These are phyloP conservation scores for Pygoscelis adeliae DNA, from an alignment of 2,113 vertebrate genomes.

Conservation along the genomic window DNA sequence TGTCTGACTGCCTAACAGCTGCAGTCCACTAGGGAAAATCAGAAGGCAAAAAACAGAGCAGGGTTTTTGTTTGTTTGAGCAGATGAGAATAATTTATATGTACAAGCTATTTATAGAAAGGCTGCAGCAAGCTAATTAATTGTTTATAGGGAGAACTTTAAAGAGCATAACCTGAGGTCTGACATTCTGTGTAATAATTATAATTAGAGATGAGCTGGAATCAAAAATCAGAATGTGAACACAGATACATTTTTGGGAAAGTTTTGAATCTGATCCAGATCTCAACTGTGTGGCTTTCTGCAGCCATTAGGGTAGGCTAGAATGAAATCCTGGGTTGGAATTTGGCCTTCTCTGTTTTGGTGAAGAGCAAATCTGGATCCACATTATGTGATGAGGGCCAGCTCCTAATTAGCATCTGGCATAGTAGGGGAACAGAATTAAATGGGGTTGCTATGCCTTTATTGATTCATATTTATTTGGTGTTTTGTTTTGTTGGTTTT, in stretches of 20 bases:
- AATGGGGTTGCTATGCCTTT: not conserved
- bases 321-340: not conserved
- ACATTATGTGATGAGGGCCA: not conserved
- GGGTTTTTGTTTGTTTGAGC: conserved; percentile 45
- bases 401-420: not conserved
- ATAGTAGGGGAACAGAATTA: not conserved
- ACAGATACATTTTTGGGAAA: not conserved
- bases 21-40: conserved; percentile 22
- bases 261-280: conserved; percentile 28
- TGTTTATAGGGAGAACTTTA: conserved; percentile 63
- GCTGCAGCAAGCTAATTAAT: conserved; percentile 58
- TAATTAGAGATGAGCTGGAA: conserved; percentile 43
- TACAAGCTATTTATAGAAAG: conserved; percentile 46
- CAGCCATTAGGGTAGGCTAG: not conserved
- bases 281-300: not conserved
- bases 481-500: rapidly evolving
- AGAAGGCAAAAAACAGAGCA: conserved; percentile 15
- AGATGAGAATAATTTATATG: conserved; percentile 40
- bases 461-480: not conserved
- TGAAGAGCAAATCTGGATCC: not conserved
- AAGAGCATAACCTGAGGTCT: conserved; percentile 58
- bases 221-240: conserved; percentile 29
- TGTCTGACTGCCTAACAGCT: conserved; percentile 8
- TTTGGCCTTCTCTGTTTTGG: not conserved
- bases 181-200: conserved; percentile 43